These are phyloP conservation scores for Anomalospiza imberbis DNA, from an alignment of 2,797 vertebrate species.

Conservation along the genomic window DNA sequence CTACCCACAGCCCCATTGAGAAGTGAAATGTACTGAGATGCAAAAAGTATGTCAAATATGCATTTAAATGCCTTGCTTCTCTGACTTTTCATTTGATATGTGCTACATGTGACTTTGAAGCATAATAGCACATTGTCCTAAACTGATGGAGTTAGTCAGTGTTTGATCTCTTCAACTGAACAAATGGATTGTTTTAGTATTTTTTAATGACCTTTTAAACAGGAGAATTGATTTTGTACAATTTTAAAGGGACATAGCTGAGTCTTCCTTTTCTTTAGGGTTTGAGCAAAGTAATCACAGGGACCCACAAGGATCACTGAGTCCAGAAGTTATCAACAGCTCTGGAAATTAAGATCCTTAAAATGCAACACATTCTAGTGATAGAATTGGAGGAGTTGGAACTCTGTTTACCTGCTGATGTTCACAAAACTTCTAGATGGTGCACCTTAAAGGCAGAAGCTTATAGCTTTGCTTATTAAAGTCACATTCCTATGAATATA, in stretches of 20 bases:
- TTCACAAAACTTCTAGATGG: neutral
- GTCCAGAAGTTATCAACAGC: neutral
- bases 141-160: neutral
- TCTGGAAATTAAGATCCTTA: neutral
- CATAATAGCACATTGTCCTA: slow-evolving; percentile 58
- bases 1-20: slow-evolving; percentile 1
- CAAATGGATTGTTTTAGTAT: slow-evolving; percentile 36
- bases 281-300: neutral
- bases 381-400: neutral
- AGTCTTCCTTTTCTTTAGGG: neutral
- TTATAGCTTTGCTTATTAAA: neutral
- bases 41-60: slow-evolving; percentile 24
- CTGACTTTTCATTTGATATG: slow-evolving; percentile 27
- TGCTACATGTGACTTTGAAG: slow-evolving; percentile 49
- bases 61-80: slow-evolving; percentile 39
- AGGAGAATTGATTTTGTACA: neutral
- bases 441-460: neutral
- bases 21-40: neutral
- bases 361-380: neutral
- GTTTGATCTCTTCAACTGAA: slow-evolving; percentile 41
- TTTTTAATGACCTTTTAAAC: neutral
- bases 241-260: neutral
- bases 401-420: neutral
- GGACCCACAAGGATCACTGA: neutral
- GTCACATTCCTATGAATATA: neutral